These are phyloP conservation scores for Ectemnius lituratus DNA, from an alignment of 2,888 invertebrate genomes.

Conservation along the genomic window DNA sequence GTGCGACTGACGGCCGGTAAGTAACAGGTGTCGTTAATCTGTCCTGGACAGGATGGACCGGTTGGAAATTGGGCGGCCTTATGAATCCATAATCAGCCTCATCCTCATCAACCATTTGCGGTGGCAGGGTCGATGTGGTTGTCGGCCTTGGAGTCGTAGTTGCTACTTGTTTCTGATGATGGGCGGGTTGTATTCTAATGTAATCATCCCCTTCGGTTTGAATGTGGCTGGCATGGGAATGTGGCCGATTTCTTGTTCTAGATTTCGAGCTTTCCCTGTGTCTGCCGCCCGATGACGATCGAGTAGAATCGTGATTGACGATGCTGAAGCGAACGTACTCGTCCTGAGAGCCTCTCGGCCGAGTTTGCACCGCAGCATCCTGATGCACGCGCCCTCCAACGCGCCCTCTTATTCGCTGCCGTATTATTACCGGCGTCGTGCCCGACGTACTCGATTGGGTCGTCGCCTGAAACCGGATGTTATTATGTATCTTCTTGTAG, in stretches of 20 bases:
- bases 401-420: constrained; percentile 69
- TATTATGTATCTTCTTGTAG: too few species aligned
- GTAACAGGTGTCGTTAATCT: constrained; percentile 52
- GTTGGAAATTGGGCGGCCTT: constrained; percentile 77
- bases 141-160: constrained; percentile 55
- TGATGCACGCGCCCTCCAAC: constrained; percentile 64
- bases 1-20: constrained; percentile 56
- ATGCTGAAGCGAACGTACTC: constrained; percentile 75
- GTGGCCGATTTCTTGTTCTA: constrained; percentile 60
- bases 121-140: constrained; percentile 58
- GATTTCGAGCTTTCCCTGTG: constrained; percentile 33
- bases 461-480: constrained; percentile 29
- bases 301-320: constrained; percentile 63
- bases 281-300: constrained; percentile 19
- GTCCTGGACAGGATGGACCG: constrained; percentile 56
- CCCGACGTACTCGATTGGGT: constrained; percentile 62
- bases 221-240: constrained; percentile 61
- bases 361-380: constrained; percentile 71
- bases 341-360: constrained; percentile 70
- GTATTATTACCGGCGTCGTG: constrained; percentile 64
- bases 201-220: constrained; percentile 73
- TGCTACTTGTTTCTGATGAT: constrained; percentile 46
- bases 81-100: constrained; percentile 79
- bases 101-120: constrained; percentile 51
- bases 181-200: constrained; percentile 69